phyloP scores from a whole-genome alignment of 2,888 invertebrate species.

The Drosophila robusta region DNA sequence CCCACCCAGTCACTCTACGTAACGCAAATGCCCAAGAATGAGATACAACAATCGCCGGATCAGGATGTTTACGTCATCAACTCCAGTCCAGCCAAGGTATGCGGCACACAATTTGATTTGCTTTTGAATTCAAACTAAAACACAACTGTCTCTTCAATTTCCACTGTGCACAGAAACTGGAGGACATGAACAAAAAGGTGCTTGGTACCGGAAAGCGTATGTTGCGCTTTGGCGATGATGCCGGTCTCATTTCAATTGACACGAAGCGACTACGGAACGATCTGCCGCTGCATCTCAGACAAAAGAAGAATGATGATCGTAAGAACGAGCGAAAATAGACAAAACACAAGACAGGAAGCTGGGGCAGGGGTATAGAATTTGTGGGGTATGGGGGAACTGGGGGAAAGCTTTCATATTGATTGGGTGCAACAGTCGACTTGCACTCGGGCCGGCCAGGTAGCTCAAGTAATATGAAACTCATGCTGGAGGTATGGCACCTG shows the following conservation, averaged over 20 bases:
- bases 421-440: not conserved
- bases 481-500: slow-evolving; percentile 32
- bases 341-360: slow-evolving; percentile 4
- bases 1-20: slow-evolving; percentile 87
- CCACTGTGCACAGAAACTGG: slow-evolving; percentile 68
- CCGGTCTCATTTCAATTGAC: slow-evolving; percentile 29
- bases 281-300: slow-evolving; percentile 37
- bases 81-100: slow-evolving; percentile 84
- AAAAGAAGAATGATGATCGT: slow-evolving; percentile 72
- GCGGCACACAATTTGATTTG: not conserved
- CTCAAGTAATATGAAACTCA: slow-evolving; percentile 1
- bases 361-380: slow-evolving; percentile 12
- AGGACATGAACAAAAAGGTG: slow-evolving; percentile 81
- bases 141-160: not conserved
- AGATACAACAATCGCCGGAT: slow-evolving; percentile 83
- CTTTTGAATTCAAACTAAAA: no score
- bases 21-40: slow-evolving; percentile 86
- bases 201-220: slow-evolving; percentile 79
- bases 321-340: slow-evolving; percentile 59
- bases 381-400: not conserved
- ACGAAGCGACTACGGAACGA: slow-evolving; percentile 40
- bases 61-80: slow-evolving; percentile 81
- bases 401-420: slow-evolving; percentile 3
- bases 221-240: slow-evolving; percentile 78
- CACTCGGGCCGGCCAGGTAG: not conserved